These are phyloP conservation scores for Lophura nycthemera DNA, from an alignment of 2,113 vertebrate species.

Conservation along the genomic window DNA sequence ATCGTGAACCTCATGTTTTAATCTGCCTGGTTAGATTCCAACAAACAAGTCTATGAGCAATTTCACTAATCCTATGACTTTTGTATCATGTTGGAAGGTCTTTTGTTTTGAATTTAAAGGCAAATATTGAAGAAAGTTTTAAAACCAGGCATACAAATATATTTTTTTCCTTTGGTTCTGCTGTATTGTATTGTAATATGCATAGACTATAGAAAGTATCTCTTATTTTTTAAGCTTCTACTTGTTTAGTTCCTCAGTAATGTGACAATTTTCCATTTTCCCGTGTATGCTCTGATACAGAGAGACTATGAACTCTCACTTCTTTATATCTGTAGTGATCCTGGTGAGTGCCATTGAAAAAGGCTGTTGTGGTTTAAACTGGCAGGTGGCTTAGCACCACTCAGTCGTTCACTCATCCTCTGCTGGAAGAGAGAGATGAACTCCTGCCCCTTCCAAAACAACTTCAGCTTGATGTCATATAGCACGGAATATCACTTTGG, in stretches of 20 bases:
- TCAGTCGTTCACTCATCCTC: too few relatives aligned
- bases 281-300: fast-evolving
- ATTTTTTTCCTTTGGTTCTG: neutral
- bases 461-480: too few relatives aligned
- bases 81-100: neutral
- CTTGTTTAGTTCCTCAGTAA: neutral
- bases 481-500: too few relatives aligned
- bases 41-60: neutral
- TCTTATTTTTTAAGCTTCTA: neutral
- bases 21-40: neutral
- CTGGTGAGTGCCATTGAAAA: neutral
- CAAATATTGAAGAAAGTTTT: neutral
- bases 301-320: neutral
- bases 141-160: neutral
- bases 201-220: neutral
- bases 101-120: neutral
- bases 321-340: neutral
- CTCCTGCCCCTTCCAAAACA: too few relatives aligned
- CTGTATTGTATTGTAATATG: neutral
- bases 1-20: neutral
- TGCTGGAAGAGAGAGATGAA: too few relatives aligned
- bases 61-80: neutral
- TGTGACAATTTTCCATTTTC: neutral
- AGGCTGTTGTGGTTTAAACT: neutral
- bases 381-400: too few relatives aligned